A percentile compares a stretch with the other conserved stretches of the same genome.
phyloP scores from a whole-genome alignment of 2,888 invertebrate species.

The Ectemnius cavifrons region DNA sequence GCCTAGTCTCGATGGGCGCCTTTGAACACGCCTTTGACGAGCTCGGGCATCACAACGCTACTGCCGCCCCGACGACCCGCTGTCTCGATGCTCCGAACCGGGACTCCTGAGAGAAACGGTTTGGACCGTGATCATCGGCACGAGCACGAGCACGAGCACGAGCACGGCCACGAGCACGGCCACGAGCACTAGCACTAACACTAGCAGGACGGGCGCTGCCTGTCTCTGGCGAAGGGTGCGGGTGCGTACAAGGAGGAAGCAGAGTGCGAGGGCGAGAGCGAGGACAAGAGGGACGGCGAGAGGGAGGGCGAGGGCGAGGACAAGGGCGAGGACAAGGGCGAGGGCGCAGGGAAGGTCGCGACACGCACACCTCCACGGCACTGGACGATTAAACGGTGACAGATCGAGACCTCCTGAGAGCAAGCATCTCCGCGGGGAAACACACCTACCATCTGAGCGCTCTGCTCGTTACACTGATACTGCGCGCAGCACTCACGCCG shows the following conservation, averaged over 20 bases:
- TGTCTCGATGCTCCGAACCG: too few relatives aligned
- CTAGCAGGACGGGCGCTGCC: too few relatives aligned
- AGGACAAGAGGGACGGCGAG: conserved; percentile 25
- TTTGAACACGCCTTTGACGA: conserved; percentile 9
- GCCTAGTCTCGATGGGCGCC: too few relatives aligned
- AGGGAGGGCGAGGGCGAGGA: conserved; percentile 65
- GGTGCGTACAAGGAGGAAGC: conserved; percentile 50
- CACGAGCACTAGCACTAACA: neutral
- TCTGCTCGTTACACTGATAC: conserved; percentile 36
- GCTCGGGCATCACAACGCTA: neutral
- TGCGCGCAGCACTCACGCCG: conserved; percentile 5
- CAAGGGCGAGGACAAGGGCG: conserved; percentile 59
- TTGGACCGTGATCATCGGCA: too few relatives aligned
- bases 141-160: neutral
- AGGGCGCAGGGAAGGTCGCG: conserved; percentile 12
- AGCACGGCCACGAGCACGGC: neutral
- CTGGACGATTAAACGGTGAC: conserved; percentile 39
- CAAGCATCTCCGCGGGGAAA: conserved; percentile 66
- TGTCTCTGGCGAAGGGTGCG: too few relatives aligned
- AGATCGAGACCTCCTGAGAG: conserved; percentile 51
- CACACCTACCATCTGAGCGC: conserved; percentile 69
- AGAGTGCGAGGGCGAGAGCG: neutral
- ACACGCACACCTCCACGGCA: conserved; percentile 45
- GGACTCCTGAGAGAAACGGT: too few relatives aligned
- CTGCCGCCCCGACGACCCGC: too few relatives aligned